These are phyloP conservation scores for Limanda limanda DNA, from an alignment of 2,113 vertebrate species.

Conservation along the genomic window DNA sequence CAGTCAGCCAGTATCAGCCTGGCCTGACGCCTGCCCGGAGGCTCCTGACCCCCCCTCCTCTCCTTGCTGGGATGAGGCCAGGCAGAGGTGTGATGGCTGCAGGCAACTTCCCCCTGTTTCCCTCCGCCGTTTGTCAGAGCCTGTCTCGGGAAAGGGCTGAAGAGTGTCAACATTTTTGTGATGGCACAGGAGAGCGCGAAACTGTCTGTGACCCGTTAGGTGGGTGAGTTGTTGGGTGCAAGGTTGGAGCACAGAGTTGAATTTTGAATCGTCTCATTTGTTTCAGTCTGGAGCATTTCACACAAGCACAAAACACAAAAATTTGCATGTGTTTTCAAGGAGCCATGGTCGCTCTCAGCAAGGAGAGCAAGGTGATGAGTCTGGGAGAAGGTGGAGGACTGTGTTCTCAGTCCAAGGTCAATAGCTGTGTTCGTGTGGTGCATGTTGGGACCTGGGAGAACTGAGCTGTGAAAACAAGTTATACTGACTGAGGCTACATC, in stretches of 20 bases:
- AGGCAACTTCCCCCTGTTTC: slow-evolving; percentile 48
- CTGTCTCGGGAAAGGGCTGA: slow-evolving; percentile 41
- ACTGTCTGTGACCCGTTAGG: slow-evolving; percentile 1
- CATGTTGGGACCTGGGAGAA: slow-evolving; percentile 36
- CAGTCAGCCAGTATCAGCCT: slow-evolving; percentile 9
- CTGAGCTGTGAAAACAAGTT: slow-evolving; percentile 32
- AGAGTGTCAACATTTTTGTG: slow-evolving; percentile 66
- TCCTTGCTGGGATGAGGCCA: slow-evolving; percentile 43
- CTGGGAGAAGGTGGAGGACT: slow-evolving; percentile 32
- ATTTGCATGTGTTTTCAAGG: neutral
- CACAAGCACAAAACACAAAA: neutral
- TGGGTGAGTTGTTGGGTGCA: neutral
- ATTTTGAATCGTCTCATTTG: slow-evolving; percentile 28
- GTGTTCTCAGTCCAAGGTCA: slow-evolving; percentile 49
- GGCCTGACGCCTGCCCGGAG: slow-evolving; percentile 19
- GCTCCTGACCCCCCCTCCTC: neutral
- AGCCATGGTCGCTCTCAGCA: slow-evolving; percentile 29
- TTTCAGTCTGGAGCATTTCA: slow-evolving; percentile 2
- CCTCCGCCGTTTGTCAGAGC: slow-evolving; percentile 53
- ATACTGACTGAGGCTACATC: neutral
- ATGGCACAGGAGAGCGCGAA: slow-evolving; percentile 28
- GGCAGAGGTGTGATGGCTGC: slow-evolving; percentile 65
- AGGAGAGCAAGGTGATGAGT: slow-evolving; percentile 19
- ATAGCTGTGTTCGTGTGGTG: slow-evolving; percentile 28
- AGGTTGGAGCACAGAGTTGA: slow-evolving; percentile 6